These are phyloP conservation scores for Oikopleura dioica DNA, from an alignment of 23 tunicate species.

Conservation along the genomic window DNA sequence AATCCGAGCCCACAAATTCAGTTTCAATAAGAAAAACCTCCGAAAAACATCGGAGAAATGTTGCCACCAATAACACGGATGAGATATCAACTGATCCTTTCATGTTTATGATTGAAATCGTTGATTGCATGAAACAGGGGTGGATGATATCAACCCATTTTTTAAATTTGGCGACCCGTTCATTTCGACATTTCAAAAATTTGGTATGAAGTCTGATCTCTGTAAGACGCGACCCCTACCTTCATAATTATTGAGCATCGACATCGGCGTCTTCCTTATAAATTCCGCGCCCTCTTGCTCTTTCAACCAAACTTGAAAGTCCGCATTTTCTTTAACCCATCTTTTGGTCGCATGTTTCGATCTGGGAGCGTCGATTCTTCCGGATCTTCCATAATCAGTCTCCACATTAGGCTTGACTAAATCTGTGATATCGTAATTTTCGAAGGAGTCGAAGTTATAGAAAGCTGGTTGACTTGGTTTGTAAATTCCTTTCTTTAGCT, in stretches of 20 bases:
- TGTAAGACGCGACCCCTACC: too few relatives aligned
- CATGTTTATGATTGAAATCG: too few relatives aligned
- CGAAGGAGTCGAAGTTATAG: not conserved
- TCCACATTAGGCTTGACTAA: not conserved
- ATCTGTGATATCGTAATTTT: not conserved
- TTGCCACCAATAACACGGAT: too few relatives aligned
- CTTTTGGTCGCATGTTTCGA: not conserved
- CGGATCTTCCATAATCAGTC: not conserved
- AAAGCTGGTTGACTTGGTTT: not conserved
- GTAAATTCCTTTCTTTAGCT: too few relatives aligned
- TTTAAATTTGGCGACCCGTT: too few relatives aligned
- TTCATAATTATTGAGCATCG: not conserved
- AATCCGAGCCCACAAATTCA: too few relatives aligned
- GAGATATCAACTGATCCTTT: too few relatives aligned
- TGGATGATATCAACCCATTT: too few relatives aligned
- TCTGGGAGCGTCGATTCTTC: not conserved
- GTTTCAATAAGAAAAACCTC: not conserved
- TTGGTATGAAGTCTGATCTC: too few relatives aligned
- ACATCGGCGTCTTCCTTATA: not conserved
- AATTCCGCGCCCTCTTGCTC: not conserved
- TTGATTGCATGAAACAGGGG: too few relatives aligned
- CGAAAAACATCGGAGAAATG: not conserved
- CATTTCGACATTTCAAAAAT: too few relatives aligned
- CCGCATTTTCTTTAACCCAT: not conserved
- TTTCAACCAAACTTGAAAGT: not conserved